Evolutionary conservation across 1,140 invertebrate species (phyloP).

Genomic region (Maniola jurtina): DNA sequence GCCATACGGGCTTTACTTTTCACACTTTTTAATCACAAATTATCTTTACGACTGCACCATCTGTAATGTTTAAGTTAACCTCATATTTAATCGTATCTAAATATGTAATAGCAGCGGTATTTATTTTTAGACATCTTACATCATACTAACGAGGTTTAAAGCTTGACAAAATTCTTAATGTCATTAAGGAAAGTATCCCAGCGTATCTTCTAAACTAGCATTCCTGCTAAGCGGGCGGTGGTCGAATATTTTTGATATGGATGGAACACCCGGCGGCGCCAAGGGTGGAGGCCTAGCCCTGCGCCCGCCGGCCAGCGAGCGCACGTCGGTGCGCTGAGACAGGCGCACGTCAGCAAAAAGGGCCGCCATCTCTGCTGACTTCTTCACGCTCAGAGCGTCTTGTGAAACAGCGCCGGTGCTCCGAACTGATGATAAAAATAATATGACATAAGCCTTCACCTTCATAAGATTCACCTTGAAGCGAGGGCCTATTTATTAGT

Average conservation of each 20-base stretch:
- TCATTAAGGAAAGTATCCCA: constrained; percentile 64
- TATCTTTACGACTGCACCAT: too few species aligned
- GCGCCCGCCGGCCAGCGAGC: constrained; percentile 52
- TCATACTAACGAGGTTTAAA: too few species aligned
- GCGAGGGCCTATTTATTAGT: too few species aligned
- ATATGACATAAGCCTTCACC: too few species aligned
- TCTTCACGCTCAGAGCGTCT: constrained; percentile 90
- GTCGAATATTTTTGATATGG: constrained; percentile 56
- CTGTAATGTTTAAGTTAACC: too few species aligned
- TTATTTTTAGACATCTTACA: too few species aligned
- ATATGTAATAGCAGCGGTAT: too few species aligned
- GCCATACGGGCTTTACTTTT: too few species aligned
- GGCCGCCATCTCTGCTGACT: constrained; percentile 92
- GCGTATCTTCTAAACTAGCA: constrained; percentile 67
- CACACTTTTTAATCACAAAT: too few species aligned
- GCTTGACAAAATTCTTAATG: background rate
- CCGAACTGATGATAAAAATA: constrained; percentile 60
- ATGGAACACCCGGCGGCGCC: constrained; percentile 35
- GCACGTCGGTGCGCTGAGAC: constrained; percentile 77
- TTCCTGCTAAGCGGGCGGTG: constrained; percentile 59
- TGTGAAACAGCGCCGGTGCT: constrained; percentile 82
- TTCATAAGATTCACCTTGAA: too few species aligned
- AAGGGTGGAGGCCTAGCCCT: constrained; percentile 33
- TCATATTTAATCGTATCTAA: too few species aligned
- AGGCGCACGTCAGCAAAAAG: constrained; percentile 87